These are phyloP conservation scores for Epicauta chinensis DNA, from an alignment of 1,140 invertebrate species.

Conservation along the genomic window DNA sequence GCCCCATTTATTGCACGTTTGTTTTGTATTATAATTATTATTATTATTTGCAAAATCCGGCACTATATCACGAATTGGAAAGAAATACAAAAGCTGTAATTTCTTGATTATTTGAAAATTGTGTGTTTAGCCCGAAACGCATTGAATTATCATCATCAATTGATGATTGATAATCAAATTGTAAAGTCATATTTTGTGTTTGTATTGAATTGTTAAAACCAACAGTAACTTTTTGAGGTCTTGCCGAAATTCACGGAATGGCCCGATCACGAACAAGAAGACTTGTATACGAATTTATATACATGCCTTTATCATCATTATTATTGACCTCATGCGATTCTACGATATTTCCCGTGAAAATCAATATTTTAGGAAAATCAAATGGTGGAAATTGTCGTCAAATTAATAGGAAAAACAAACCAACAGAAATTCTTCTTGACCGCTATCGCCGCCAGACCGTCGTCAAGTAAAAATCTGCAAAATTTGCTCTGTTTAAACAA, in stretches of 20 bases:
- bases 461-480: conserved; percentile 41
- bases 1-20: conserved; percentile 23
- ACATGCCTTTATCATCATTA: too few relatives aligned
- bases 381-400: too few relatives aligned
- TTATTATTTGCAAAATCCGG: neutral
- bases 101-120: too few relatives aligned
- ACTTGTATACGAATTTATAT: neutral
- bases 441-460: conserved; percentile 28
- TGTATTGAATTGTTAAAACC: conserved; percentile 45
- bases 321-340: too few relatives aligned
- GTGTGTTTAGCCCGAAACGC: neutral
- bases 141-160: neutral
- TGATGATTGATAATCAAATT: neutral
- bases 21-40: conserved; percentile 20
- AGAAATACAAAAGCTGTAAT: neutral
- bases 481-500: conserved; percentile 33
- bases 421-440: conserved; percentile 14
- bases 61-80: neutral
- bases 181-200: conserved; percentile 30
- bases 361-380: too few relatives aligned
- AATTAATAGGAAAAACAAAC: too few relatives aligned
- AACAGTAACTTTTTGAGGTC: conserved; percentile 45
- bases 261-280: conserved; percentile 33
- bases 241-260: conserved; percentile 33
- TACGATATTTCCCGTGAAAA: too few relatives aligned